These are phyloP conservation scores for Pipra filicauda DNA, from an alignment of 2,113 vertebrate species.

Conservation along the genomic window DNA sequence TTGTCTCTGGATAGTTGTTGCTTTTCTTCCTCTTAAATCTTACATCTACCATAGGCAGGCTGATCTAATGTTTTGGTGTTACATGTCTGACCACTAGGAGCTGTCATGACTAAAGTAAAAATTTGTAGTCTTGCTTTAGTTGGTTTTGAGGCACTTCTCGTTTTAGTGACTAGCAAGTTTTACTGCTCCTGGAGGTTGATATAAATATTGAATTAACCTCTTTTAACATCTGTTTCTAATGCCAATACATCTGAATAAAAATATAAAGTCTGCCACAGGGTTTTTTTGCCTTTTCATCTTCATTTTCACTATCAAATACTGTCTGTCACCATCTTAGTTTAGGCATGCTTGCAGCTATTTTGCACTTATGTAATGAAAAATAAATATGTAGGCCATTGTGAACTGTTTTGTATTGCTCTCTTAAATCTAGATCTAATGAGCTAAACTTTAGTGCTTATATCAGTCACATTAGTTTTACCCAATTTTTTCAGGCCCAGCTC, in stretches of 20 bases:
- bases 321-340: not conserved
- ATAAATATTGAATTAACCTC: constrained; percentile 16
- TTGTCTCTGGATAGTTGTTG: not conserved
- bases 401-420: not conserved
- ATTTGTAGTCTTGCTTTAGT: not conserved
- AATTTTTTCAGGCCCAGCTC: not conserved
- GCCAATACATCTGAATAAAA: not conserved
- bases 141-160: not conserved
- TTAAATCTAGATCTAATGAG: not conserved
- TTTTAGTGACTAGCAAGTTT: not conserved
- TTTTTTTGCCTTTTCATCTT: not conserved
- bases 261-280: not conserved
- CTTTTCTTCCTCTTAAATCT: not conserved
- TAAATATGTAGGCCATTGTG: not conserved
- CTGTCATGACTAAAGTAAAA: not conserved
- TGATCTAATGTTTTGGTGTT: not conserved
- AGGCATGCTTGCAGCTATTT: not conserved
- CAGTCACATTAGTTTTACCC: not conserved
- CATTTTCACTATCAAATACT: not conserved
- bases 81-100: not conserved
- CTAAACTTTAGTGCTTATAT: not conserved
- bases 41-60: not conserved
- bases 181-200: not conserved
- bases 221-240: not conserved
- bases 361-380: not conserved